A percentile compares a stretch with the other conserved stretches of the same genome.
These are phyloP conservation scores for Zaprionus nigranus DNA, from an alignment of 1,140 invertebrate genomes.

Conservation along the genomic window DNA sequence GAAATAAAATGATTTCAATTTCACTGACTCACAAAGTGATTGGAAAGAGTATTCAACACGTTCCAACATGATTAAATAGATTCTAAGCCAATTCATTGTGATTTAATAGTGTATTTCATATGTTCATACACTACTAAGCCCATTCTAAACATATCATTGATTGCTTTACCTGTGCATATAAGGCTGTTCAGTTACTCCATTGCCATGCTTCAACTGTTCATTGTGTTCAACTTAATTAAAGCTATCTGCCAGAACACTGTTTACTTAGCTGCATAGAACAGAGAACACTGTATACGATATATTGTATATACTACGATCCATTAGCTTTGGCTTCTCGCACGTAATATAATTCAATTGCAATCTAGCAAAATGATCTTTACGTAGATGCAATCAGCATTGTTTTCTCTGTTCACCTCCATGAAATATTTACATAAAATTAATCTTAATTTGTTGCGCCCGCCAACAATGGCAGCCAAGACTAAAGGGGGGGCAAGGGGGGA, in stretches of 20 bases:
- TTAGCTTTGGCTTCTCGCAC: conserved; percentile 34
- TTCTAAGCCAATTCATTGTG: too few relatives aligned
- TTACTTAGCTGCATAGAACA: not conserved
- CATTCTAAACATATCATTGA: too few relatives aligned
- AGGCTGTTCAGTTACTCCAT: not conserved
- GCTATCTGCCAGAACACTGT: not conserved
- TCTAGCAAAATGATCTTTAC: conserved; percentile 35
- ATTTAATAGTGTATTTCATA: too few relatives aligned
- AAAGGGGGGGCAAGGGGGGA: not conserved
- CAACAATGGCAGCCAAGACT: conserved; percentile 11
- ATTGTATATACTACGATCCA: conserved; percentile 20
- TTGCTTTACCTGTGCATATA: not conserved
- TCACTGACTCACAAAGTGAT: too few relatives aligned
- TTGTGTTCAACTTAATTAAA: not conserved
- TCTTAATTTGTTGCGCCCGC: conserved; percentile 48
- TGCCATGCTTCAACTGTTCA: not conserved
- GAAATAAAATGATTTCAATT: not conserved
- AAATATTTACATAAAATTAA: conserved; percentile 61
- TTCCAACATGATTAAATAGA: too few relatives aligned
- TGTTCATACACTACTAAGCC: too few relatives aligned
- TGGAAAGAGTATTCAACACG: too few relatives aligned
- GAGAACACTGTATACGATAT: too few relatives aligned
- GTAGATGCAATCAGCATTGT: conserved; percentile 36
- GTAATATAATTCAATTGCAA: conserved; percentile 51
- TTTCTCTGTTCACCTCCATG: conserved; percentile 31